Percentiles rank a stretch among this genome's conserved stretches.
Evolutionary conservation across 2,888 invertebrate species (phyloP).

Genomic region (Perithous albicinctus): DNA sequence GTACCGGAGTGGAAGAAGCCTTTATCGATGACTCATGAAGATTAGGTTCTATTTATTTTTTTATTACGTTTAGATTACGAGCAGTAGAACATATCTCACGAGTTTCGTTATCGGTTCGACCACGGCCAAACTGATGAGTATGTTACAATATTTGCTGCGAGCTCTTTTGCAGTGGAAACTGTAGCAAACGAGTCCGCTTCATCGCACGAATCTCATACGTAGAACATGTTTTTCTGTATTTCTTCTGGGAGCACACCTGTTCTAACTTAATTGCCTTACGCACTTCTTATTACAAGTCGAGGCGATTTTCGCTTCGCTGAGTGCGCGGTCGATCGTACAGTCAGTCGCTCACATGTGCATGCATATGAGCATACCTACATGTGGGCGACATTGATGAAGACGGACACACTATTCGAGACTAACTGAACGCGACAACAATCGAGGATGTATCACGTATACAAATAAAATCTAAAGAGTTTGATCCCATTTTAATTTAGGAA

Average conservation of each 20-base stretch:
- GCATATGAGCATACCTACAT: neutral
- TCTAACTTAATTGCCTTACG: constrained; percentile 36
- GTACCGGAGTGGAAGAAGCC: constrained; percentile 30
- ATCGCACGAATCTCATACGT: neutral
- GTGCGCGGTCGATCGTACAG: constrained; percentile 16
- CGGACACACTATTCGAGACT: neutral
- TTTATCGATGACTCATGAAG: constrained; percentile 68
- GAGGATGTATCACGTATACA: too few relatives aligned
- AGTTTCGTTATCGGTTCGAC: constrained; percentile 4
- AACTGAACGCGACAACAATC: too few relatives aligned
- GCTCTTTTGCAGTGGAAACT: neutral
- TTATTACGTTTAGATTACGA: constrained; percentile 40
- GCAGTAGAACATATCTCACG: constrained; percentile 31
- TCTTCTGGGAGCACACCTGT: constrained; percentile 2
- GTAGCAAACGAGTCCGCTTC: neutral
- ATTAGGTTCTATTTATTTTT: constrained; percentile 63
- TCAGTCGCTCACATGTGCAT: neutral
- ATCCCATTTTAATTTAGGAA: too few relatives aligned
- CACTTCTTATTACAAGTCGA: constrained; percentile 31
- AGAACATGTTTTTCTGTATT: neutral
- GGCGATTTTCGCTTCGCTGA: constrained; percentile 21
- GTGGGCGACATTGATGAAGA: neutral
- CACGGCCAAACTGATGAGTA: neutral
- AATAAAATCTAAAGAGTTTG: too few relatives aligned
- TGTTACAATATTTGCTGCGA: neutral